A percentile compares a stretch with the other conserved stretches of the same genome.
Conservation (phyloP, 2,888 invertebrate genomes). For the Stenodera caucasica region DNA sequence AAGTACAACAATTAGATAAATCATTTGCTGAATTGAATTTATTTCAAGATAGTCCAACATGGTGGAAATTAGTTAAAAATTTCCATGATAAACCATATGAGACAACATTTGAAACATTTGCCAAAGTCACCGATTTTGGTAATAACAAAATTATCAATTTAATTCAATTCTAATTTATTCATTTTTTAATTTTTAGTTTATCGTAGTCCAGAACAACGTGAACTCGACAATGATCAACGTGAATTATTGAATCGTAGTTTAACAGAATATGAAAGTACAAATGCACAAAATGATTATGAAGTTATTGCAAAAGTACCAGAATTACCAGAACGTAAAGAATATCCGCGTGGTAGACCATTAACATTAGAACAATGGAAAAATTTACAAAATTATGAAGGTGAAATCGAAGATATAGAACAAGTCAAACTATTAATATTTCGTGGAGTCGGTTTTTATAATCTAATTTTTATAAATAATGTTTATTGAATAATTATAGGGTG, state of each 20-base stretch:
- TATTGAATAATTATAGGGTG: slow-evolving; percentile 63
- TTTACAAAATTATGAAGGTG: slow-evolving; percentile 77
- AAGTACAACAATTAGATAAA: slow-evolving; percentile 72
- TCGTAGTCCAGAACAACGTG: slow-evolving; percentile 64
- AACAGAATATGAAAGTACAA: slow-evolving; percentile 56
- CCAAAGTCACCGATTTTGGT: slow-evolving; percentile 81
- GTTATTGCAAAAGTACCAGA: slow-evolving; percentile 67
- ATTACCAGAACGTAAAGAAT: slow-evolving; percentile 70
- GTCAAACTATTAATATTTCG: slow-evolving; percentile 87
- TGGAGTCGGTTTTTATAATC: slow-evolving; percentile 66
- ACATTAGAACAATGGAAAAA: slow-evolving; percentile 80
- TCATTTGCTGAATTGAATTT: slow-evolving; percentile 88
- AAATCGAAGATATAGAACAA: slow-evolving; percentile 74
- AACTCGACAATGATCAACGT: slow-evolving; percentile 65
- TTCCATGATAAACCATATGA: slow-evolving; percentile 75
- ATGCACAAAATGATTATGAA: slow-evolving; percentile 72
- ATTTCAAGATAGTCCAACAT: slow-evolving; percentile 70
- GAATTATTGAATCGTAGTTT: slow-evolving; percentile 65
- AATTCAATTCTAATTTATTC: not conserved
- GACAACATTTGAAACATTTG: slow-evolving; percentile 82
- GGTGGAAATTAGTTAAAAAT: slow-evolving; percentile 66
- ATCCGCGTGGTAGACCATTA: slow-evolving; percentile 73
- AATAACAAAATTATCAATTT: slow-evolving; percentile 49
- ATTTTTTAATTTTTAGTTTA: slow-evolving; percentile 56
- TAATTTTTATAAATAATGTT: slow-evolving; percentile 1